Evolutionary conservation across 1,140 invertebrate species (phyloP).

Genomic region (Heliconius nattereri): DNA sequence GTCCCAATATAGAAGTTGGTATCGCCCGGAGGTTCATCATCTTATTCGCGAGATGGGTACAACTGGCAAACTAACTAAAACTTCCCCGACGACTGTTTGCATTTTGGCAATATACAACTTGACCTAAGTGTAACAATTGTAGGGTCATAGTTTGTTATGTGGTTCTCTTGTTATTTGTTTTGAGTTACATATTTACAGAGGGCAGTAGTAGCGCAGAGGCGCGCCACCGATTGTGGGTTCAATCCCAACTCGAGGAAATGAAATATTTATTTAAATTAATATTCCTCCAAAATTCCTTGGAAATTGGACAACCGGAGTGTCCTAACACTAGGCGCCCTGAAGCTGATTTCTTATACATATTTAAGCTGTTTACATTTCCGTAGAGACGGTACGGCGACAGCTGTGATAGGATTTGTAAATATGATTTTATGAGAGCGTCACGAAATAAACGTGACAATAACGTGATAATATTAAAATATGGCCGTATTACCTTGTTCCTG

Average conservation of each 20-base stretch:
- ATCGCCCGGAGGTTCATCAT: conserved; percentile 46
- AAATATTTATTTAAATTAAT: too few species aligned
- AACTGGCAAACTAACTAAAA: conserved; percentile 57
- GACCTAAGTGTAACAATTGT: conserved; percentile 41
- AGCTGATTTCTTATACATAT: conserved; percentile 4
- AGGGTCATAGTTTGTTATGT: conserved; percentile 30
- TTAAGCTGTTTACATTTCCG: neutral
- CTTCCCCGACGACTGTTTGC: conserved; percentile 58
- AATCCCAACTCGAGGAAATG: too few species aligned
- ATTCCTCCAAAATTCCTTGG: too few species aligned
- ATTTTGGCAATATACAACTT: conserved; percentile 52
- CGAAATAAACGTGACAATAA: neutral
- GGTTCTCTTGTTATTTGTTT: conserved; percentile 28
- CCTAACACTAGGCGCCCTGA: too few species aligned
- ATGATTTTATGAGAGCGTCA: neutral
- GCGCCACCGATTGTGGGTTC: too few species aligned
- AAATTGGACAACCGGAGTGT: too few species aligned
- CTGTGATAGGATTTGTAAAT: conserved; percentile 1
- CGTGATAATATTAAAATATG: neutral
- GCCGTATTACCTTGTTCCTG: neutral
- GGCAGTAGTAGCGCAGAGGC: neutral
- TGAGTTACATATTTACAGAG: conserved; percentile 12
- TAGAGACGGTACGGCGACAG: neutral
- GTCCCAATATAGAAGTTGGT: conserved; percentile 44
- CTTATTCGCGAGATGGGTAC: conserved; percentile 48